phyloP scores from a whole-genome alignment of 1,140 invertebrate species.

The Stenopsyche tienmushanensis region DNA sequence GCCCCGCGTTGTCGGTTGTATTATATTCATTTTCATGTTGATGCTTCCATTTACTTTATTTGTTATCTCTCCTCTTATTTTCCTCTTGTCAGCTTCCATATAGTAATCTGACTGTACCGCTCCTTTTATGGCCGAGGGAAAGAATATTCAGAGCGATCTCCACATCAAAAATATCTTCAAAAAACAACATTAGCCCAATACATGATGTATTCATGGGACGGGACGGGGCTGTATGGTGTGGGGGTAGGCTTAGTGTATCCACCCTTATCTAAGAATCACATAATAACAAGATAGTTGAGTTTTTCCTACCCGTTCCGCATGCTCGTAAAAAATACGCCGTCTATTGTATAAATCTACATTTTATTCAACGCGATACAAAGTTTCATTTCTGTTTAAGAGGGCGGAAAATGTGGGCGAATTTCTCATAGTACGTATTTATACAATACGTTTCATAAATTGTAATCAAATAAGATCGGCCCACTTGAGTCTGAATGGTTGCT shows the following conservation, averaged over 20 bases:
- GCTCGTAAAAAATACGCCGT: slow-evolving; percentile 30
- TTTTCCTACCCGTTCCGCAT: slow-evolving; percentile 12
- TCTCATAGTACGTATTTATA: too few species aligned
- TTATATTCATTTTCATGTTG: slow-evolving; percentile 28
- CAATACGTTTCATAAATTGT: too few species aligned
- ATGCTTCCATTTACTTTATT: slow-evolving; percentile 32
- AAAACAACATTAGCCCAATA: slow-evolving; percentile 39
- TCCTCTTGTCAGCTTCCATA: slow-evolving; percentile 37
- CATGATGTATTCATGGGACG: slow-evolving; percentile 33
- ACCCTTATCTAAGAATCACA: slow-evolving; percentile 37
- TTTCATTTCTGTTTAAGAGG: slow-evolving; percentile 29
- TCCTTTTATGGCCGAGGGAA: slow-evolving; percentile 26
- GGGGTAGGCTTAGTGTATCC: too few species aligned
- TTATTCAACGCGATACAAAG: slow-evolving; percentile 11
- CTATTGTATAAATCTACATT: slow-evolving; percentile 36
- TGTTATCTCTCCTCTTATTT: slow-evolving; percentile 32
- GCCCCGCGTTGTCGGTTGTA: slow-evolving; percentile 11
- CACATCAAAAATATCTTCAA: slow-evolving; percentile 15
- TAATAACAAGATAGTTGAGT: slow-evolving; percentile 39
- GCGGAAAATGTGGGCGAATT: too few species aligned
- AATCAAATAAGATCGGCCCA: too few species aligned
- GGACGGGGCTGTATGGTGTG: background rate
- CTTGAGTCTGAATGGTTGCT: too few species aligned
- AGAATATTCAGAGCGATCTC: background rate
- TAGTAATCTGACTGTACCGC: slow-evolving; percentile 34